phyloP scores from a whole-genome alignment of 1,140 invertebrate genomes.

The Drosophila paulistorum region DNA sequence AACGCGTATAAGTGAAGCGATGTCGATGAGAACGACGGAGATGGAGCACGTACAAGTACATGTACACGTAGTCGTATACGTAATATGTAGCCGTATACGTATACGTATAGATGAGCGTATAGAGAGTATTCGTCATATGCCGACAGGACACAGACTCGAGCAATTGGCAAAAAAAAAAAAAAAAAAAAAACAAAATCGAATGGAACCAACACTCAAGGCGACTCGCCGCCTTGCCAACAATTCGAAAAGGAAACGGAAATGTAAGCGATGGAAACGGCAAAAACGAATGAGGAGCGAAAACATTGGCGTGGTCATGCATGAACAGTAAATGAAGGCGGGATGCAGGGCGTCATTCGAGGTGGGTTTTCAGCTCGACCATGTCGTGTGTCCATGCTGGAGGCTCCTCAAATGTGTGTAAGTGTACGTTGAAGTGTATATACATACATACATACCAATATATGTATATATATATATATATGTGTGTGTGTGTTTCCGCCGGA shows the following conservation, averaged over 20 bases:
- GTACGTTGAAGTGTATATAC: conserved; percentile 7
- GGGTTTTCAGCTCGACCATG: conserved; percentile 1
- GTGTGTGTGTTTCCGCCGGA: conserved; percentile 59
- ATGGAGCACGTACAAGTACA: conserved; percentile 55
- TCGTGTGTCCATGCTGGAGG: conserved; percentile 12
- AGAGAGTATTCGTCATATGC: conserved; percentile 63
- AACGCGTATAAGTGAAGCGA: conserved; percentile 61
- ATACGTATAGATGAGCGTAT: background rate
- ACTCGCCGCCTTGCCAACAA: conserved; percentile 31
- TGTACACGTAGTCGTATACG: background rate
- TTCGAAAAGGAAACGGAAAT: conserved; percentile 63
- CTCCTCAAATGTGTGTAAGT: background rate
- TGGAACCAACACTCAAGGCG: conserved; percentile 51
- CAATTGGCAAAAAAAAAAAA: conserved; percentile 54
- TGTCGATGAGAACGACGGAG: conserved; percentile 25
- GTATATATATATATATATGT: background rate
- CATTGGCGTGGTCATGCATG: conserved; percentile 70
- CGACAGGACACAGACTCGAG: conserved; percentile 42
- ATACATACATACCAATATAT: background rate
- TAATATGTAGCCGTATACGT: background rate
- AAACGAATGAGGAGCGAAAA: conserved; percentile 57
- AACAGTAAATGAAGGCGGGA: conserved; percentile 59
- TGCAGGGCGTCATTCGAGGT: conserved; percentile 9
- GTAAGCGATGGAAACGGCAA: conserved; percentile 57
- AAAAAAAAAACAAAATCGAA: conserved; percentile 50